A percentile compares a stretch with the other conserved stretches of the same genome.
Evolutionary conservation across 2,113 vertebrate genomes (phyloP).

Genomic region (Apteryx owenii): DNA sequence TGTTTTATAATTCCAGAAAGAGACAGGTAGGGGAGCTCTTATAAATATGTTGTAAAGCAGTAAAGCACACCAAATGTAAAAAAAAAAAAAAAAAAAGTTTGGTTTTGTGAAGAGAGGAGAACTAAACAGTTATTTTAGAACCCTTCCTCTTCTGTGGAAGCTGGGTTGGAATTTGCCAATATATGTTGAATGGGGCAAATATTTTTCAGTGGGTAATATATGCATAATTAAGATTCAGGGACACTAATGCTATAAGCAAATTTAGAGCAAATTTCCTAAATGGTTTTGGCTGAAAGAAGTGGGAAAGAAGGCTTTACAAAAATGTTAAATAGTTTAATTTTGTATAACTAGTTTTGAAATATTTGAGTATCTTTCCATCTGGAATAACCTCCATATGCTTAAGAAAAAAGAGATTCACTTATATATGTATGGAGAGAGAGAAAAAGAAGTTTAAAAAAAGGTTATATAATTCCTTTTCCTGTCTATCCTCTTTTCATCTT

Average conservation of each 20-base stretch:
- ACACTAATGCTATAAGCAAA: background rate
- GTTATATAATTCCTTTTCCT: background rate
- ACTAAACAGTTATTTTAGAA: slow-evolving; percentile 16
- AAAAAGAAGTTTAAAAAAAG: background rate
- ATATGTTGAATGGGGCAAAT: background rate
- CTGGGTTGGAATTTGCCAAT: background rate
- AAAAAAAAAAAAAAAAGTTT: background rate
- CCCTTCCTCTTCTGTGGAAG: background rate
- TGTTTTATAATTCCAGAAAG: slow-evolving; percentile 69
- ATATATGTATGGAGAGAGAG: background rate
- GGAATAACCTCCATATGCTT: background rate
- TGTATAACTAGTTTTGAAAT: background rate
- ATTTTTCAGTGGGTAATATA: background rate
- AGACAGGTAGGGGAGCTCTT: slow-evolving; percentile 67
- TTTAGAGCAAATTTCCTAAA: background rate
- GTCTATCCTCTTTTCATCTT: background rate
- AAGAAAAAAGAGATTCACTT: background rate
- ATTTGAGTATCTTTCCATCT: background rate
- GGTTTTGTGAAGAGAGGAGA: background rate
- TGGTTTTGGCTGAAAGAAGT: background rate
- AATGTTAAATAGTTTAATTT: background rate
- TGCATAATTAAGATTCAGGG: background rate
- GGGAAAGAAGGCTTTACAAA: background rate
- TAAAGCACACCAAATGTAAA: slow-evolving; percentile 16
- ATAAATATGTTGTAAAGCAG: slow-evolving; percentile 63